These are phyloP conservation scores for Neoarius graeffei DNA, from an alignment of 2,113 vertebrate species.

Conservation along the genomic window DNA sequence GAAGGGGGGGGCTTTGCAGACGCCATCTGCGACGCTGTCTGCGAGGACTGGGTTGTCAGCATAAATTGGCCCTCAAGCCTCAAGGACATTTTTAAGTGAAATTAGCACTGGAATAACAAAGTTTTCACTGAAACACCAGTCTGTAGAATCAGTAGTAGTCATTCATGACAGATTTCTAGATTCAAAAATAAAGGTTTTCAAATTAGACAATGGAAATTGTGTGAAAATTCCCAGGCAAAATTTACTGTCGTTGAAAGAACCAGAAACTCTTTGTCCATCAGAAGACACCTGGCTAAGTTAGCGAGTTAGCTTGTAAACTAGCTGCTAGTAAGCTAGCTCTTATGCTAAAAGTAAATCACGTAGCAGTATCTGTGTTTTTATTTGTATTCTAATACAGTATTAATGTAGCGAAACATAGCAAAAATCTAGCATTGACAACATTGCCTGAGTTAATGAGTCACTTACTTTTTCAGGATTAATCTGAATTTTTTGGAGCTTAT, in stretches of 20 bases:
- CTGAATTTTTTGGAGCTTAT: background rate
- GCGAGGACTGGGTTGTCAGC: too few species aligned
- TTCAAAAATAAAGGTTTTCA: background rate
- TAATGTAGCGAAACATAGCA: background rate
- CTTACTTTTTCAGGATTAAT: background rate
- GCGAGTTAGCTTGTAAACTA: background rate
- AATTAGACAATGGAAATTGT: background rate
- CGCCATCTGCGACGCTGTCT: too few species aligned
- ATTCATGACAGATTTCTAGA: background rate
- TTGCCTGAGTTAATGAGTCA: background rate
- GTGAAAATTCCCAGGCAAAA: background rate
- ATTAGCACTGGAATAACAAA: background rate
- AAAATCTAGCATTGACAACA: background rate
- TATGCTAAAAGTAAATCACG: too few species aligned
- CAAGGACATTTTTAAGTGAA: background rate
- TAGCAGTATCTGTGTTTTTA: background rate
- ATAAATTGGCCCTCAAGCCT: too few species aligned
- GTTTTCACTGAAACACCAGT: background rate
- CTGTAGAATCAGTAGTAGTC: background rate
- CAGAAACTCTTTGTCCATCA: background rate
- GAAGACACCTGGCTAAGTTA: background rate
- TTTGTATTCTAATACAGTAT: background rate
- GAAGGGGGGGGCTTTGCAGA: too few species aligned
- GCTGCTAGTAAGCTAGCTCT: background rate
- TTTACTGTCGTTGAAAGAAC: background rate